A percentile compares a stretch with the other conserved stretches of the same genome.
phyloP scores from a whole-genome alignment of 1,140 invertebrate genomes.

The Atta cephalotes region DNA sequence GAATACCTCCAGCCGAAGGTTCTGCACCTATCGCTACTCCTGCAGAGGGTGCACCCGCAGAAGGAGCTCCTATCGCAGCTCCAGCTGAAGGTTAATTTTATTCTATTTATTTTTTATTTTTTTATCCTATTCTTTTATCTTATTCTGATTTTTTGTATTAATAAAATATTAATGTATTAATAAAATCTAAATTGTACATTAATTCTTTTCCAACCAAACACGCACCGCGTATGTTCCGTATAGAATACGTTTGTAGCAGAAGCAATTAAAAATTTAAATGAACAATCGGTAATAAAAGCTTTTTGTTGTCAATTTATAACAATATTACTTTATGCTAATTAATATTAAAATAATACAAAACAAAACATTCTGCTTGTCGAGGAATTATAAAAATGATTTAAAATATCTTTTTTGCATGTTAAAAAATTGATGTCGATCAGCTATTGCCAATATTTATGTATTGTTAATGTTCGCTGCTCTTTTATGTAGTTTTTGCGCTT shows the following conservation, averaged over 20 bases:
- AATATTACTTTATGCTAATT: slow-evolving; percentile 34
- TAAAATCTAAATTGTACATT: background rate
- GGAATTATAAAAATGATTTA: background rate
- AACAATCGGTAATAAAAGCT: background rate
- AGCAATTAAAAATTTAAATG: slow-evolving; percentile 55
- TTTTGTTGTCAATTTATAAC: slow-evolving; percentile 14
- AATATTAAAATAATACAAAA: slow-evolving; percentile 19
- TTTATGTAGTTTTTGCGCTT: background rate
- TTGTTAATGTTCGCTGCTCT: background rate
- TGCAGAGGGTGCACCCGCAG: slow-evolving; percentile 82
- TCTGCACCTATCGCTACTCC: slow-evolving; percentile 78
- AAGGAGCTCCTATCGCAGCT: slow-evolving; percentile 72
- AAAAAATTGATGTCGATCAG: background rate
- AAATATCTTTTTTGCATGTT: too few species aligned
- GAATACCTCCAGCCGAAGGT: slow-evolving; percentile 77
- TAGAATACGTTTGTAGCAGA: slow-evolving; percentile 54
- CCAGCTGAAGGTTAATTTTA: slow-evolving; percentile 76
- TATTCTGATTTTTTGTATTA: background rate
- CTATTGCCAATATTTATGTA: slow-evolving; percentile 12
- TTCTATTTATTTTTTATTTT: slow-evolving; percentile 48
- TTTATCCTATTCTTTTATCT: slow-evolving; percentile 8
- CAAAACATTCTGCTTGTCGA: background rate
- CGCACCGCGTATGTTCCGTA: background rate
- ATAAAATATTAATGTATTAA: background rate
- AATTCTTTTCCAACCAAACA: background rate